phyloP scores from a whole-genome alignment of 2,888 invertebrate genomes.

The Agrochola lychnidis region DNA sequence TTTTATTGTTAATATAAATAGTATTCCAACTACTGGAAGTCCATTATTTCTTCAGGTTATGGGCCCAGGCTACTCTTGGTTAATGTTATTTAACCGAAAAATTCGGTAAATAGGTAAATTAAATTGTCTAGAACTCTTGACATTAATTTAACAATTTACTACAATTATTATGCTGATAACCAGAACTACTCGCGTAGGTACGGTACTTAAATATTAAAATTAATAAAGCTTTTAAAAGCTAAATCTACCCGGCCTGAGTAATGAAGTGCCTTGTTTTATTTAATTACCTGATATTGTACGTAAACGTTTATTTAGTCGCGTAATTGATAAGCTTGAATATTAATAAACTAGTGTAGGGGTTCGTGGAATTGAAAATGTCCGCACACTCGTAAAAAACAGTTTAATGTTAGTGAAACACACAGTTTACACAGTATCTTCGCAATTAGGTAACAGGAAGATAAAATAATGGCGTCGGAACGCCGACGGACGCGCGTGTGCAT shows the following conservation, averaged over 20 bases:
- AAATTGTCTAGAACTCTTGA: not conserved
- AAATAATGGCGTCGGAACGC: too few relatives aligned
- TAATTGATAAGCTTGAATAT: not conserved
- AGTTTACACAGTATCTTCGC: too few relatives aligned
- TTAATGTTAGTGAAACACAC: too few relatives aligned
- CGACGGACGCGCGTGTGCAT: too few relatives aligned
- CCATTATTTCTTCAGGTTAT: not conserved
- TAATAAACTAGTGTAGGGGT: too few relatives aligned
- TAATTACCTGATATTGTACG: not conserved
- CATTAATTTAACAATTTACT: not conserved
- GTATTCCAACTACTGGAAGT: not conserved
- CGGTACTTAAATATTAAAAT: not conserved
- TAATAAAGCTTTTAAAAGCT: not conserved
- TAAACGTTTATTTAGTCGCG: not conserved
- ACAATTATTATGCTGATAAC: not conserved
- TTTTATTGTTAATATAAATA: too few relatives aligned
- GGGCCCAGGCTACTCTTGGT: not conserved
- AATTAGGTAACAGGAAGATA: too few relatives aligned
- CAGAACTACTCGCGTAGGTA: not conserved
- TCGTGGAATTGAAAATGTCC: too few relatives aligned
- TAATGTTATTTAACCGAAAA: not conserved
- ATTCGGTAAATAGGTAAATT: not conserved
- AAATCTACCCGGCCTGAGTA: not conserved
- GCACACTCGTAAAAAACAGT: too few relatives aligned
- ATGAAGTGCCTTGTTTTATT: constrained; percentile 3